These are phyloP conservation scores for Physeter macrocephalus DNA, from an alignment of 2,113 vertebrate species.

Conservation along the genomic window DNA sequence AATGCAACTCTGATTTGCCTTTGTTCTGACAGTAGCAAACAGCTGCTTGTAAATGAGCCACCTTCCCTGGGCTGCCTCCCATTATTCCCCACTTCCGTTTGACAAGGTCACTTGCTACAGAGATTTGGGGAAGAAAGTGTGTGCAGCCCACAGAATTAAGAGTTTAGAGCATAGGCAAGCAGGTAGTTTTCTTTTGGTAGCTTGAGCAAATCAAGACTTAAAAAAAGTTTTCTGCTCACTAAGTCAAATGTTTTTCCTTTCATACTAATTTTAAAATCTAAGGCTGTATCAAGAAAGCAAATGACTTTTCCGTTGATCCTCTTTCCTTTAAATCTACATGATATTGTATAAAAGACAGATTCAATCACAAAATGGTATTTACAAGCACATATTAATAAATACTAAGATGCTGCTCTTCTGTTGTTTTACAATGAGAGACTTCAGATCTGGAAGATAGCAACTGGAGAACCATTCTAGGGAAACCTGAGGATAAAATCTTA, in stretches of 20 bases:
- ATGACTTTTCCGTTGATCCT: constrained; percentile 68
- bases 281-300: constrained; percentile 72
- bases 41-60: constrained; percentile 94
- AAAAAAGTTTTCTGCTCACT: constrained; percentile 76
- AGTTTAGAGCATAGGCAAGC: constrained; percentile 83
- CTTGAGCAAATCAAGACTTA: constrained; percentile 79
- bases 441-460: constrained; percentile 40
- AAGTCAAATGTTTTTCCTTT: constrained; percentile 83
- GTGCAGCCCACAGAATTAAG: constrained; percentile 84
- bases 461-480: not conserved
- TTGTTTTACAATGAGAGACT: constrained; percentile 63
- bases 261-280: constrained; percentile 79
- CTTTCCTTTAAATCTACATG: constrained; percentile 72
- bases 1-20: constrained; percentile 87
- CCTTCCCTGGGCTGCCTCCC: constrained; percentile 81
- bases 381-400: constrained; percentile 76
- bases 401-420: constrained; percentile 54
- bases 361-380: constrained; percentile 77
- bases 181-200: constrained; percentile 84
- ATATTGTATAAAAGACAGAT: constrained; percentile 71
- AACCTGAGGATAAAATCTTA: constrained; percentile 16
- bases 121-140: constrained; percentile 86
- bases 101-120: constrained; percentile 92
- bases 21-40: constrained; percentile 90
- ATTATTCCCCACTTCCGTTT: constrained; percentile 88